phyloP scores from a whole-genome alignment of 1,140 invertebrate species.

The Drosophila lowei region DNA sequence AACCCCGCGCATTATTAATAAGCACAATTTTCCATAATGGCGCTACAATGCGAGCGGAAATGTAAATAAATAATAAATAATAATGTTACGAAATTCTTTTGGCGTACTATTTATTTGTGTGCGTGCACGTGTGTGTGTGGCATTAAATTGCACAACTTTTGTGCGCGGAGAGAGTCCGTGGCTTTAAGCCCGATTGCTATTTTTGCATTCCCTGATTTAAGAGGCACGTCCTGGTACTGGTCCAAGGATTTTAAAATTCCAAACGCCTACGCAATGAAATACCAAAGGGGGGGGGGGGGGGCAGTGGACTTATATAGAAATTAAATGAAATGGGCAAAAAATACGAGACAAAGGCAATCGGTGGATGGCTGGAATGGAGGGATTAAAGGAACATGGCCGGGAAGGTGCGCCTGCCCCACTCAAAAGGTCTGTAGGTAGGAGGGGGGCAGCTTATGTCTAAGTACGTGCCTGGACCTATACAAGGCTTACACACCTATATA shows the following conservation, averaged over 20 bases:
- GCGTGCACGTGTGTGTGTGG: background rate
- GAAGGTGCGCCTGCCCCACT: slow-evolving; percentile 5
- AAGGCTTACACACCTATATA: slow-evolving; percentile 56
- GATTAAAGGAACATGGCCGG: background rate
- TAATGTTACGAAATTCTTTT: slow-evolving; percentile 33
- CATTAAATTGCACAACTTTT: slow-evolving; percentile 17
- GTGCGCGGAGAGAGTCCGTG: no score
- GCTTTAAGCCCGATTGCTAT: slow-evolving; percentile 45
- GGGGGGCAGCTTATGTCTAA: slow-evolving; percentile 58
- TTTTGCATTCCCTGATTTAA: slow-evolving; percentile 47
- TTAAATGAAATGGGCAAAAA: slow-evolving; percentile 52
- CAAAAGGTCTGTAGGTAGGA: no score
- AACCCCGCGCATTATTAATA: slow-evolving; percentile 67
- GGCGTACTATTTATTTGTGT: slow-evolving; percentile 22
- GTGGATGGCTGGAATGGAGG: background rate
- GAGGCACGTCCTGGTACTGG: slow-evolving; percentile 20
- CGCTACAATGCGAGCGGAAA: slow-evolving; percentile 52
- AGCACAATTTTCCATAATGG: slow-evolving; percentile 60
- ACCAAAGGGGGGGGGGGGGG: slow-evolving; percentile 6
- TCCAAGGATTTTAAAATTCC: slow-evolving; percentile 58
- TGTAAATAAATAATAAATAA: slow-evolving; percentile 70
- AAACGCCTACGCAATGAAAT: slow-evolving; percentile 48
- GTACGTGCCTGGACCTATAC: slow-evolving; percentile 59
- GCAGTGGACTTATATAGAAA: slow-evolving; percentile 48
- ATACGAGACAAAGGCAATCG: slow-evolving; percentile 34